Evolutionary conservation across 2,888 invertebrate species (phyloP).

Genomic region (Volucella bombylans): DNA sequence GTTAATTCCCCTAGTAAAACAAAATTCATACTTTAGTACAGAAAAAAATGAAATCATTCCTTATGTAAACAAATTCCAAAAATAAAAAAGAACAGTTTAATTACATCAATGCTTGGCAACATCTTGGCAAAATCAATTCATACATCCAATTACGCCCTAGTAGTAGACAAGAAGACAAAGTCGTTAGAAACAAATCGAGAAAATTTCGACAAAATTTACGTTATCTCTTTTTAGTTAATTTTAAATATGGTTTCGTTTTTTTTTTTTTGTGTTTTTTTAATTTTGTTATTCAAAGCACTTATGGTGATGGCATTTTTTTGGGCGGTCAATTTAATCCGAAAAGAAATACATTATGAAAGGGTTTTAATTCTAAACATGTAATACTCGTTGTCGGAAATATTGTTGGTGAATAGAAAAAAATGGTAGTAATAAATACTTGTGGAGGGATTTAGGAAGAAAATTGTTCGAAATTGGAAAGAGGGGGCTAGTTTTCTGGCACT

Average conservation of each 20-base stretch:
- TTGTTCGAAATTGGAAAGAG: conserved; percentile 9
- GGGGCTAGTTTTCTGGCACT: conserved; percentile 70
- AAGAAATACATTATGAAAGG: not conserved
- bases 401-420: conserved; percentile 5
- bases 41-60: conserved; percentile 30
- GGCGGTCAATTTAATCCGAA: not conserved
- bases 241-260: conserved; percentile 12
- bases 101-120: conserved; percentile 69
- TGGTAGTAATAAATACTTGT: not conserved
- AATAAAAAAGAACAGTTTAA: conserved; percentile 44
- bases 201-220: conserved; percentile 40
- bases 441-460: conserved; percentile 4
- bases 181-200: conserved; percentile 23
- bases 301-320: conserved; percentile 32
- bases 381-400: conserved; percentile 23
- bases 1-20: conserved; percentile 64
- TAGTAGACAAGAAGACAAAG: conserved; percentile 40
- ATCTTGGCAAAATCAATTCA: conserved; percentile 69
- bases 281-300: conserved; percentile 59
- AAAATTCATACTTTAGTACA: conserved; percentile 28
- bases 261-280: conserved; percentile 24
- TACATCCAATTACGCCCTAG: conserved; percentile 61
- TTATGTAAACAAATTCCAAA: conserved; percentile 26
- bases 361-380: conserved; percentile 20
- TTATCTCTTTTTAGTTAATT: conserved; percentile 22